Base-by-base conservation (phyloP, 2,888 invertebrate genomes). In the Bombylius discolor region DNA sequence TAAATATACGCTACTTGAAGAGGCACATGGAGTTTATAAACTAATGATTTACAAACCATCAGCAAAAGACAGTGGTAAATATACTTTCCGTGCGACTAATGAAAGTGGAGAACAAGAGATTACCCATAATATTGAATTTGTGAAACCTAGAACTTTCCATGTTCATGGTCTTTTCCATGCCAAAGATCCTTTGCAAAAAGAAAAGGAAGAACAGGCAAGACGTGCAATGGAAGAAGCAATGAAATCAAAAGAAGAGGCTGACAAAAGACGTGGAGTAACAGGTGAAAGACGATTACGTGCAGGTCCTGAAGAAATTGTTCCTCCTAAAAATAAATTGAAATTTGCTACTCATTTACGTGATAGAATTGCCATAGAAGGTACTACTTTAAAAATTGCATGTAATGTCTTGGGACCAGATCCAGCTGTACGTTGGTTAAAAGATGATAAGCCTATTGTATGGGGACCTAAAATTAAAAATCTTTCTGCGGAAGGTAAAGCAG, bases 311-410 rank as follows among this genome's bases (percentile, higher is more conserved):
- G 68, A 69, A 55, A 53, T 69, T 47, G 68, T 72, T 14, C 63
- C 71, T 1, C 66, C 71, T 31, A 74, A 72, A 59, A 72, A 74
- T 58, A 73, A 73, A 59, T 56, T 74, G 1, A 65, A 67, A 59
- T 90, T 92, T 66, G 86, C 87, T 46, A 87, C 87, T 3, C 81
- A 82, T 62, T 70, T 93, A 56, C 84, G 85, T 2, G 88, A 91
- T 65, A 79, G 87, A 63, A 86, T 86, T 51, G 85, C 87, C 4
- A 81, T 85, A 0, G 82, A 84, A 68, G 86, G 87, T 1, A 83
- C 86, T 2, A 78, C 84, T 53, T 82, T 88, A 3, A 87, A 87
- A 73, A 73, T 92, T 36, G 87, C 85, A 1, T 90, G 88, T 66
- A 87, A 85, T 50, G 81, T 89, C 4, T 75, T 89, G 53, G 85